These are phyloP conservation scores for Myotis vivesi DNA, from an alignment of 2,797 vertebrate genomes.

Conservation along the genomic window DNA sequence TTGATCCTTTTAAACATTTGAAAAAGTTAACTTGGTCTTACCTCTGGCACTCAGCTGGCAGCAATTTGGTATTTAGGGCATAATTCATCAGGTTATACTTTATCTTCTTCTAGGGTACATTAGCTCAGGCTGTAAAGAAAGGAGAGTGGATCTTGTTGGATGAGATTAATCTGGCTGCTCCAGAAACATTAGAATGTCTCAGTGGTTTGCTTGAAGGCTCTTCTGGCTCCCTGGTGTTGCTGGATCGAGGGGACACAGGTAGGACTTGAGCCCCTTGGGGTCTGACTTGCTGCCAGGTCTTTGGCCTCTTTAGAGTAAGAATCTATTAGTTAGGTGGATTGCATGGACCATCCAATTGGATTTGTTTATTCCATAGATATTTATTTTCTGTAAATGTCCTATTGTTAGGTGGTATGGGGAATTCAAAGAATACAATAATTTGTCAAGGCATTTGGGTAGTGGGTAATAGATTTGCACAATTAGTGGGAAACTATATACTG, in stretches of 20 bases:
- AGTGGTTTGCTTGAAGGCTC: slow-evolving; percentile 96
- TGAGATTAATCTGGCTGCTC: slow-evolving; percentile 97
- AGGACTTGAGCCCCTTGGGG: not conserved
- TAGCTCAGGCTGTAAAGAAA: slow-evolving; percentile 95
- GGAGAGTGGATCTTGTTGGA: slow-evolving; percentile 98
- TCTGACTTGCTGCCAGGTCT: not conserved
- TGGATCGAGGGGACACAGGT: slow-evolving; percentile 98
- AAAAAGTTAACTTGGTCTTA: not conserved
- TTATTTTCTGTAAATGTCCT: not conserved
- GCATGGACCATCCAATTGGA: not conserved
- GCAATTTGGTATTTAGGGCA: not conserved
- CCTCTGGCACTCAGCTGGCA: not conserved
- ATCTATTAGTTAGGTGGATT: not conserved
- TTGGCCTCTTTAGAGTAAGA: not conserved
- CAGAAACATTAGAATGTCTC: slow-evolving; percentile 96
- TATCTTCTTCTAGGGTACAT: slow-evolving; percentile 88
- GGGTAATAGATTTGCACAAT: not conserved
- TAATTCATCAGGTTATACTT: not conserved
- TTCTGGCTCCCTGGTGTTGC: slow-evolving; percentile 91
- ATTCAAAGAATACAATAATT: not conserved
- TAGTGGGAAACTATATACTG: not conserved
- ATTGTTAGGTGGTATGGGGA: not conserved
- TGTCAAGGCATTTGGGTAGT: not conserved
- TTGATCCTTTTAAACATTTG: not conserved
- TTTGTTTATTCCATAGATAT: slow-evolving; percentile 19